These are phyloP conservation scores for Tetanocera ferruginea DNA, from an alignment of 2,888 invertebrate species.

Conservation along the genomic window DNA sequence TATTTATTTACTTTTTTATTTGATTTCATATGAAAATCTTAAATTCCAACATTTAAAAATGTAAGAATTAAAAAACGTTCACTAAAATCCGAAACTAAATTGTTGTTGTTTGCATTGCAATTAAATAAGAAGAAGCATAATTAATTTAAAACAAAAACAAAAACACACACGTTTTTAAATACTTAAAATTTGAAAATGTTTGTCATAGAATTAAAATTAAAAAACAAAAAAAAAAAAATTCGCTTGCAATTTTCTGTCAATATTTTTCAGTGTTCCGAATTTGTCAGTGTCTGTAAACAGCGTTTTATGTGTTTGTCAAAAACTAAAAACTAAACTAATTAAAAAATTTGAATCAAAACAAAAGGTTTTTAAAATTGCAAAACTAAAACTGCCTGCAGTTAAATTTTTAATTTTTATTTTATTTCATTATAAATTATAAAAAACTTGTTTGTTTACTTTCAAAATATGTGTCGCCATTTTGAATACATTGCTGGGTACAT, in stretches of 20 bases:
- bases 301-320: background rate
- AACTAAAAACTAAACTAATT: background rate
- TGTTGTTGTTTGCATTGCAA: constrained; percentile 13
- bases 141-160: background rate
- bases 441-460: constrained; percentile 41
- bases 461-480: constrained; percentile 48
- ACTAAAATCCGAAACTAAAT: background rate
- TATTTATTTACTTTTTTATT: background rate
- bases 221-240: too few species aligned
- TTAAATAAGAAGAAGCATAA: background rate
- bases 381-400: constrained; percentile 24
- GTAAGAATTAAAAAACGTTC: background rate
- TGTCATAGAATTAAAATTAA: too few species aligned
- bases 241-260: constrained; percentile 29
- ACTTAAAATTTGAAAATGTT: background rate
- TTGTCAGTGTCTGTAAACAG: constrained; percentile 11
- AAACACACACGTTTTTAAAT: background rate
- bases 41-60: background rate
- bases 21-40: background rate
- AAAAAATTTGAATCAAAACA: background rate
- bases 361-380: background rate
- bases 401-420: constrained; percentile 30
- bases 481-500: constrained; percentile 59
- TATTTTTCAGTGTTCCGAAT: constrained; percentile 22
- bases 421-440: constrained; percentile 11